phyloP scores from a whole-genome alignment of 2,888 invertebrate species.

The Druceiella hillmani region DNA sequence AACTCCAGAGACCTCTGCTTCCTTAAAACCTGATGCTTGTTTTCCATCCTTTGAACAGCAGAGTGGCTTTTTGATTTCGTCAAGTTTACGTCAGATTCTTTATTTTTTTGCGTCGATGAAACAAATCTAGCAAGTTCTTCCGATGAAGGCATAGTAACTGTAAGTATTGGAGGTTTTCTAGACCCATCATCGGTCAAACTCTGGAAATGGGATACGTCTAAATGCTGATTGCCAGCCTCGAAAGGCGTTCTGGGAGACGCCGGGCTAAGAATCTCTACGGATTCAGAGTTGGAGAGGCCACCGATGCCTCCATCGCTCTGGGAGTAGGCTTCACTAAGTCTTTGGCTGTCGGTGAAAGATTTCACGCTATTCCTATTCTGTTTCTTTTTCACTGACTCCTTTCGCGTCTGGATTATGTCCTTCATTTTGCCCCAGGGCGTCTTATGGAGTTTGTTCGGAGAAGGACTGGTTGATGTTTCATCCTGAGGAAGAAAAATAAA shows the following conservation, averaged over 20 bases:
- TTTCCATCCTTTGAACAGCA: constrained; percentile 7
- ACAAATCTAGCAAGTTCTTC: constrained; percentile 47
- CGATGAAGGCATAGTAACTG: constrained; percentile 56
- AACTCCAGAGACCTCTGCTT: constrained; percentile 45
- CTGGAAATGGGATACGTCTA: constrained; percentile 7
- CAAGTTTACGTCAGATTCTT: constrained; percentile 22
- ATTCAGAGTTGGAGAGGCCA: constrained; percentile 30
- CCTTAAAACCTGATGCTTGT: constrained; percentile 43
- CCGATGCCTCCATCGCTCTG: constrained; percentile 47
- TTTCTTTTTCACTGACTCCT: constrained; percentile 60
- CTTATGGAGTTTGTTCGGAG: constrained; percentile 52
- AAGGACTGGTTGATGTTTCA: constrained; percentile 47
- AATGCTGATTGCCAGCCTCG: constrained; percentile 15
- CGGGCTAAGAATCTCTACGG: constrained; percentile 24
- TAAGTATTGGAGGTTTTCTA: constrained; percentile 49
- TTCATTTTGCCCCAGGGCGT: constrained; percentile 77
- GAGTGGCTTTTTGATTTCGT: constrained; percentile 22
- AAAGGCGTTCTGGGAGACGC: constrained; percentile 8
- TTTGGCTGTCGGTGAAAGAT: constrained; percentile 39
- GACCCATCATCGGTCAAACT: too few species aligned
- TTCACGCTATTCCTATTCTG: constrained; percentile 40
- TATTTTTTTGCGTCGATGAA: constrained; percentile 20
- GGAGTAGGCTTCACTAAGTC: constrained; percentile 34
- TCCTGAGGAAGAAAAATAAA: constrained; percentile 31
- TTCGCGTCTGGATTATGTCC: constrained; percentile 67